phyloP scores from a whole-genome alignment of 2,888 invertebrate species.

The Callimorpha dominula region DNA sequence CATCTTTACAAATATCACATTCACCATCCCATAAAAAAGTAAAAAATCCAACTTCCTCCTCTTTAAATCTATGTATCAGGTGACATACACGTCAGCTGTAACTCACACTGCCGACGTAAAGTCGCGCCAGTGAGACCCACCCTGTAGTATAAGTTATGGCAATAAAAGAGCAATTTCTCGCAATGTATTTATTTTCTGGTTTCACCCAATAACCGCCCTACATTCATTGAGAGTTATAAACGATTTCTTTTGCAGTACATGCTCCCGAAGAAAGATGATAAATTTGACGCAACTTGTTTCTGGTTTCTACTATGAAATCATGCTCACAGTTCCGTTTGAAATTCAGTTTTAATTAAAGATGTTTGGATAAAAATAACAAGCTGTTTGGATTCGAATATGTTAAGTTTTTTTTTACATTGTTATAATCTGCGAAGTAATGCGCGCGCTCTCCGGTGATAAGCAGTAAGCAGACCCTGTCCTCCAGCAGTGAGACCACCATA shows the following conservation, averaged over 20 bases:
- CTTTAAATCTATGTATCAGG: slow-evolving; percentile 7
- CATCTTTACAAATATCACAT: background rate
- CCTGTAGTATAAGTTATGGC: slow-evolving; percentile 24
- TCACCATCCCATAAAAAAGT: background rate
- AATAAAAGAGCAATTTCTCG: slow-evolving; percentile 37
- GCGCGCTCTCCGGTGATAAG: too few species aligned
- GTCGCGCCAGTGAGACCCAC: slow-evolving; percentile 12
- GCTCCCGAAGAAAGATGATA: background rate
- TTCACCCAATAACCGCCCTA: slow-evolving; percentile 10
- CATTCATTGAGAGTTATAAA: slow-evolving; percentile 21
- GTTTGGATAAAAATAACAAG: too few species aligned
- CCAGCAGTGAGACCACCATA: too few species aligned
- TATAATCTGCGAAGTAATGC: too few species aligned
- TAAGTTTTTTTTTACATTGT: too few species aligned
- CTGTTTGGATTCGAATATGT: too few species aligned
- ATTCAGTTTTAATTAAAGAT: background rate
- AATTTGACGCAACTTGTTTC: background rate
- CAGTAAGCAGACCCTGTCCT: too few species aligned
- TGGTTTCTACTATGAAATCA: background rate
- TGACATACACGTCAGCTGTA: background rate
- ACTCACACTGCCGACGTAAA: background rate
- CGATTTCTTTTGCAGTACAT: background rate
- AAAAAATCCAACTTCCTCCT: background rate
- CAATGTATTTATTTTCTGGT: slow-evolving; percentile 29
- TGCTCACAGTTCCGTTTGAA: background rate